phyloP scores from a whole-genome alignment of 2,888 invertebrate species.

The Cephus nigrinus region DNA sequence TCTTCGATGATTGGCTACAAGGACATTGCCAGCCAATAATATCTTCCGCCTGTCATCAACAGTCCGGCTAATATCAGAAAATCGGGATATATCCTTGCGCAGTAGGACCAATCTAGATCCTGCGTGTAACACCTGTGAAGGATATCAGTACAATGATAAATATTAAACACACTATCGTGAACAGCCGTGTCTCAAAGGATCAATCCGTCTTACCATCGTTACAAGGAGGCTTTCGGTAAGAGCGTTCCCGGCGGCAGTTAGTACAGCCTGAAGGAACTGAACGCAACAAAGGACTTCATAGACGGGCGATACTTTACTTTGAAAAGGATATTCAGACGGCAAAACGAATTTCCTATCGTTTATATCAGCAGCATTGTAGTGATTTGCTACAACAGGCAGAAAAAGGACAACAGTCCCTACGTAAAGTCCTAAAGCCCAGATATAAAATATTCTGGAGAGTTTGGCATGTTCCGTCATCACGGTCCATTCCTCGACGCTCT shows the following conservation, averaged over 20 bases:
- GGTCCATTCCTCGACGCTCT: neutral
- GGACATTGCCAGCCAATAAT: neutral
- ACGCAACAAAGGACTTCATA: constrained; percentile 23
- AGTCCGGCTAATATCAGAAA: neutral
- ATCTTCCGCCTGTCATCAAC: neutral
- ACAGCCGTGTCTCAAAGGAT: neutral
- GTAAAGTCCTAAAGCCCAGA: neutral
- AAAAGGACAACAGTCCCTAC: neutral
- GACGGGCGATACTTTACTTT: constrained; percentile 22
- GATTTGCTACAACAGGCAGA: neutral
- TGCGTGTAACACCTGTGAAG: neutral
- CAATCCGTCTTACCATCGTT: constrained; percentile 20
- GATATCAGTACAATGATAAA: neutral
- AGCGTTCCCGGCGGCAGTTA: constrained; percentile 22
- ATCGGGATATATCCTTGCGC: neutral
- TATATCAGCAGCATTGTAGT: neutral
- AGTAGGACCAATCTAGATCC: neutral
- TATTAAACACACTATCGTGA: neutral
- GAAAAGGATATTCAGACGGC: constrained; percentile 27
- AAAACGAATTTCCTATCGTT: constrained; percentile 27
- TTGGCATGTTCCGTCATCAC: neutral
- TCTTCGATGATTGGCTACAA: constrained; percentile 25
- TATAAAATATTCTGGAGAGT: neutral
- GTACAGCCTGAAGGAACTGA: constrained; percentile 24
- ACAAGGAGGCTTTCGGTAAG: constrained; percentile 23